Evolutionary conservation across 1,140 invertebrate genomes (phyloP).

Genomic region (Lordiphosa stackelbergi): DNA sequence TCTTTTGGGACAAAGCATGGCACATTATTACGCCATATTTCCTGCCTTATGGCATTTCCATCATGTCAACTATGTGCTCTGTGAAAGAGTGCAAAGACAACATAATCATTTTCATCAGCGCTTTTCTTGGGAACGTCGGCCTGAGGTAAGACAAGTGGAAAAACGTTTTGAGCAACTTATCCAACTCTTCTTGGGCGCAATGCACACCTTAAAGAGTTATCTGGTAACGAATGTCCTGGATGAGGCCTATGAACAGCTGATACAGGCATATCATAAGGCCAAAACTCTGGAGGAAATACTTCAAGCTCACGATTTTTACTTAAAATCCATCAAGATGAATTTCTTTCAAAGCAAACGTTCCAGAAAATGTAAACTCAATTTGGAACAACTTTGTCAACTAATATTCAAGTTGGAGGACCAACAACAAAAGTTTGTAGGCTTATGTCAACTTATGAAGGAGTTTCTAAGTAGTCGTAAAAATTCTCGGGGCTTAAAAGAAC

Average conservation of each 20-base stretch:
- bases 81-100: constrained; percentile 18
- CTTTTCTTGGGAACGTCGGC: neutral
- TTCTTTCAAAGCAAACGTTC: constrained; percentile 2
- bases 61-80: constrained; percentile 37
- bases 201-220: constrained; percentile 21
- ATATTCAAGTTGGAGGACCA: constrained; percentile 20
- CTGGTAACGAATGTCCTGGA: constrained; percentile 16
- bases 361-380: neutral
- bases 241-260: constrained; percentile 8
- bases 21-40: constrained; percentile 22
- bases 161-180: constrained; percentile 13
- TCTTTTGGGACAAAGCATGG: constrained; percentile 11
- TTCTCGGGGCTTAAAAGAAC: neutral
- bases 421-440: constrained; percentile 20
- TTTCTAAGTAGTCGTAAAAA: neutral
- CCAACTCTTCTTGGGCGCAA: constrained; percentile 3
- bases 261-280: neutral
- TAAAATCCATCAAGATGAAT: constrained; percentile 19
- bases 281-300: constrained; percentile 33
- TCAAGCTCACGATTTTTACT: constrained; percentile 19
- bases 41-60: constrained; percentile 38
- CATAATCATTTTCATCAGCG: constrained; percentile 9
- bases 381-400: constrained; percentile 16
- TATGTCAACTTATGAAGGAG: constrained; percentile 1
- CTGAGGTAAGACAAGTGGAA: neutral